Conservation (phyloP, 2,797 vertebrate genomes). For the Enteromius afrohamiltoni region DNA sequence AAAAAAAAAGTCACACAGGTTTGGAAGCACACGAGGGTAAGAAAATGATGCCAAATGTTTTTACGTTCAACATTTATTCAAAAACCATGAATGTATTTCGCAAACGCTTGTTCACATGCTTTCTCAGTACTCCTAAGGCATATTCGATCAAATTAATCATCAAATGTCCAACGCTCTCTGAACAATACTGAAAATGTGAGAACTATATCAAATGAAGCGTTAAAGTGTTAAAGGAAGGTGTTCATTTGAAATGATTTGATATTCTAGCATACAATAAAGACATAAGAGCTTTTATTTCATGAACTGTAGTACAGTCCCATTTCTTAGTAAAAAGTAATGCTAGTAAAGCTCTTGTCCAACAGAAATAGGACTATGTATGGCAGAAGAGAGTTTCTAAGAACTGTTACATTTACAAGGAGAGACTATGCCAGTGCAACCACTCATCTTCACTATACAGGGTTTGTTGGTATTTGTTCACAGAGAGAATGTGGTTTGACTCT, state of each 20-base stretch:
- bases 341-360: background rate
- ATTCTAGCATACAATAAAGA: background rate
- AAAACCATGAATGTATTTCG: background rate
- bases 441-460: conserved; percentile 1
- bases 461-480: background rate
- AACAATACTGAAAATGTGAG: background rate
- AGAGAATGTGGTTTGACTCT: background rate
- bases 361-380: background rate
- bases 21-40: background rate
- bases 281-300: background rate
- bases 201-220: background rate
- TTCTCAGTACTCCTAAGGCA: background rate
- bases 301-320: background rate
- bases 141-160: background rate
- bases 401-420: background rate
- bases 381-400: background rate
- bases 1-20: background rate
- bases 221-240: background rate
- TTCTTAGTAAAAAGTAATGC: background rate
- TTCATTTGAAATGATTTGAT: background rate
- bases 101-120: background rate
- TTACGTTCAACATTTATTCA: too few species aligned
- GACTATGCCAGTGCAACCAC: background rate
- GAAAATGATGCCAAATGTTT: background rate
- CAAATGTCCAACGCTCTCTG: background rate